Base-by-base conservation (phyloP, 2,797 vertebrate genomes). In the Etheostoma perlongum region DNA sequence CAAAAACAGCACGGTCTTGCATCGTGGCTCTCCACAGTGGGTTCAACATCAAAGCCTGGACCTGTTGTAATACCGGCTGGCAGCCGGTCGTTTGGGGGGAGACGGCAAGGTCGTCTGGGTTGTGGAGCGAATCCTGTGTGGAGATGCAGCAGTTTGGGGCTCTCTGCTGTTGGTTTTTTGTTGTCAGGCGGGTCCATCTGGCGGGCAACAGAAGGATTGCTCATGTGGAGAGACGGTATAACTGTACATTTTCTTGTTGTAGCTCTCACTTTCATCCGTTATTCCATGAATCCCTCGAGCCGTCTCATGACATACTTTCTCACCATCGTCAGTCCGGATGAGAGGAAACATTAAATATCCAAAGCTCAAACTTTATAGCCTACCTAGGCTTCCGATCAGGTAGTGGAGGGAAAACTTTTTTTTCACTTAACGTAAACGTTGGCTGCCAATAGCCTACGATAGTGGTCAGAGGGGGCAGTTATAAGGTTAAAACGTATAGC, bases 41-140 rank as follows among this genome's bases (percentile, higher is more conserved):
- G 71, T 78, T 71, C 51, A 18, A 47, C 71, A 72, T 78, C 69
- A 78, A 84, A 90, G 89, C 76, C 69, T 67, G 65, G 63, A 52
- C 52, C 44, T 55, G 80, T 72, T 83, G 64, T 40, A 79, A 78
- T 74, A n/a, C 49, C 48, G 27, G 15, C 70, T 62, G 54, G 54
- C 83, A 49, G 80, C 65, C 76, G 81, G 61, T 82, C 76, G 25
- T 62, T 78, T 58, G 67, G 73, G 68, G 68, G 82, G 53, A 67
- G 88, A 74, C 49, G 77, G 67, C 90, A 92, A 94, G 91, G 93
- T 92, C 92, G 84, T 91, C 87, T 79, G 85, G 89, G 89, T 92
- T 83, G 82, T 58, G 65, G 76, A 78, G 78, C 10, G 72, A 68
- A 76, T 82, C 85, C 75, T 60, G 80, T 60, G 79, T 8, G 72